Conservation (phyloP, 2,888 invertebrate genomes). For the Leucozona laternaria region DNA sequence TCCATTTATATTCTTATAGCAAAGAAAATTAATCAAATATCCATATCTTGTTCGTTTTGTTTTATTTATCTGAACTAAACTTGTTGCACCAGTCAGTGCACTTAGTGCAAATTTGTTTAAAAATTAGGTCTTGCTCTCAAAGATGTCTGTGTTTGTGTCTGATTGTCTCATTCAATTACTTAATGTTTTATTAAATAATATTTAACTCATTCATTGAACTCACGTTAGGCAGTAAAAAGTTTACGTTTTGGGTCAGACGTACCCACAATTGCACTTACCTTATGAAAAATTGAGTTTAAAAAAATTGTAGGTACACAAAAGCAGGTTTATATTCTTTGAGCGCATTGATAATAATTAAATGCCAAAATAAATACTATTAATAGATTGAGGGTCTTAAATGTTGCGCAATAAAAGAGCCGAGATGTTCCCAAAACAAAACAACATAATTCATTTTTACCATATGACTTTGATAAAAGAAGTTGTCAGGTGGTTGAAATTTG, state of each 20-base stretch:
- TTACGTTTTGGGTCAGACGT: neutral
- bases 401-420: too few relatives aligned
- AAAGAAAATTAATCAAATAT: neutral
- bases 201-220: neutral
- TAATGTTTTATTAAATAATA: neutral
- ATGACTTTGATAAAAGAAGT: too few relatives aligned
- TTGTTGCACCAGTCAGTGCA: neutral
- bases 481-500: too few relatives aligned
- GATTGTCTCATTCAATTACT: slow-evolving; percentile 8
- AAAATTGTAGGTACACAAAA: too few relatives aligned
- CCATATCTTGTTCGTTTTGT: neutral
- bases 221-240: neutral
- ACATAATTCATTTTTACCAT: too few relatives aligned
- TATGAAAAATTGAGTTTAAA: too few relatives aligned
- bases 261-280: neutral
- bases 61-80: neutral
- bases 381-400: too few relatives aligned
- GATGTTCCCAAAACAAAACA: too few relatives aligned
- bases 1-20: neutral
- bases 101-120: slow-evolving; percentile 9
- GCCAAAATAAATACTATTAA: too few relatives aligned
- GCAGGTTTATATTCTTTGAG: too few relatives aligned
- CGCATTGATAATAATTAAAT: too few relatives aligned
- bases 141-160: neutral
- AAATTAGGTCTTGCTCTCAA: slow-evolving; percentile 9